A percentile compares a stretch with the other conserved stretches of the same genome.
These are phyloP conservation scores for Nephrocerus scutellatus DNA, from an alignment of 2,888 invertebrate genomes.

Conservation along the genomic window DNA sequence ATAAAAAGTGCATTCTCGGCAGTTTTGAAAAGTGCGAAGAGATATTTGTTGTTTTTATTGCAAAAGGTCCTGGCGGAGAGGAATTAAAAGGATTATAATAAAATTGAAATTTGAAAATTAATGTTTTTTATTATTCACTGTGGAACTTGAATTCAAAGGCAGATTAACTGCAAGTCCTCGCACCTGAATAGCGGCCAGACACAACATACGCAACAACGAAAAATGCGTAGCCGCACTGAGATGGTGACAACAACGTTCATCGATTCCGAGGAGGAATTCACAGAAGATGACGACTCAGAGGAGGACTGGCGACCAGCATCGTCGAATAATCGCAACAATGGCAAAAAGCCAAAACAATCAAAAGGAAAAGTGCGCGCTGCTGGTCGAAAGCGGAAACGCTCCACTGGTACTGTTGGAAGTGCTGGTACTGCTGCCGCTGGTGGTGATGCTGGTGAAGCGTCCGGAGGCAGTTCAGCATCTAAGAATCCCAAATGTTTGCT, in stretches of 20 bases:
- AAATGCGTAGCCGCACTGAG: conserved; percentile 47
- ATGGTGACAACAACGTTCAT: conserved; percentile 46
- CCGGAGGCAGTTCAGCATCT: too few species aligned
- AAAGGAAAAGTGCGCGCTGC: conserved; percentile 23
- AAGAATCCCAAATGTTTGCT: conserved; percentile 18
- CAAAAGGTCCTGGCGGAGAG: too few species aligned
- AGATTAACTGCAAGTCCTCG: too few species aligned
- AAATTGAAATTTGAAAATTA: too few species aligned
- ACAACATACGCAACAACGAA: too few species aligned
- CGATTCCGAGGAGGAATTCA: conserved; percentile 46
- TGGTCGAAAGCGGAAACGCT: conserved; percentile 20
- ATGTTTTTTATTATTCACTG: too few species aligned
- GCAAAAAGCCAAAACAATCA: conserved; percentile 33
- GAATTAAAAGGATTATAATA: too few species aligned
- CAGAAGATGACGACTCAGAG: conserved; percentile 45
- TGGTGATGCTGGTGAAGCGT: neutral
- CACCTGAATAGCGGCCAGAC: too few species aligned
- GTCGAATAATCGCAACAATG: conserved; percentile 29
- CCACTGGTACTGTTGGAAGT: conserved; percentile 23
- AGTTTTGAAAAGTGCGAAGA: too few species aligned
- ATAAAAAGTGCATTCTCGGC: too few species aligned
- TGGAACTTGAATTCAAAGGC: too few species aligned
- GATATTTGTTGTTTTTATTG: too few species aligned
- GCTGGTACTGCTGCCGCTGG: conserved; percentile 21
- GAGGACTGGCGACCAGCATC: conserved; percentile 46